These are phyloP conservation scores for Gadopsis marmoratus DNA, from an alignment of 2,797 vertebrate genomes.

Conservation along the genomic window DNA sequence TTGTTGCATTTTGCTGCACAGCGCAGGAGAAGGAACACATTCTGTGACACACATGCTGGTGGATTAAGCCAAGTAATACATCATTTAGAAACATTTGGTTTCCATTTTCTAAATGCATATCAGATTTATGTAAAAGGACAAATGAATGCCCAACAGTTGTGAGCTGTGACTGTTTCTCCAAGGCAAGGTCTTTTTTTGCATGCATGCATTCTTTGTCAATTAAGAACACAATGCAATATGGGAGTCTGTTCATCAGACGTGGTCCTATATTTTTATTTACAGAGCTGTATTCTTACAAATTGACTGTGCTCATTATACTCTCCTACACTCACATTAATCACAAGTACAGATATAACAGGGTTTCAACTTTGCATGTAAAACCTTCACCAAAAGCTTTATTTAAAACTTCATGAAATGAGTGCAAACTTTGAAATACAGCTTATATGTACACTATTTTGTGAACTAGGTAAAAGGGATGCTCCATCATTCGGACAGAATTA, in stretches of 20 bases:
- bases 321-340: neutral
- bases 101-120: constrained; percentile 56
- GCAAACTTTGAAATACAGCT: neutral
- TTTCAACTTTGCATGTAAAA: neutral
- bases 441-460: neutral
- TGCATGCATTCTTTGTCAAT: constrained; percentile 2
- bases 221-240: constrained; percentile 13
- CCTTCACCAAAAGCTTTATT: neutral
- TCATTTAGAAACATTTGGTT: constrained; percentile 67
- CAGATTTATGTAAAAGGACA: constrained; percentile 44
- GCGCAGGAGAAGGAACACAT: constrained; percentile 11
- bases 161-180: constrained; percentile 14
- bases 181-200: constrained; percentile 16
- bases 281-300: neutral
- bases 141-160: constrained; percentile 32
- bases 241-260: neutral
- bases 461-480: neutral
- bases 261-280: neutral
- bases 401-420: neutral
- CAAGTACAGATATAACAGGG: neutral
- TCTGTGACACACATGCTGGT: constrained; percentile 42
- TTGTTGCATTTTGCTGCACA: constrained; percentile 20
- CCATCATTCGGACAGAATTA: neutral
- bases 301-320: neutral
- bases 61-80: constrained; percentile 49